A percentile compares a stretch with the other conserved stretches of the same genome.
These are phyloP conservation scores for Prosapia bicincta DNA, from an alignment of 2,888 invertebrate genomes.

Conservation along the genomic window DNA sequence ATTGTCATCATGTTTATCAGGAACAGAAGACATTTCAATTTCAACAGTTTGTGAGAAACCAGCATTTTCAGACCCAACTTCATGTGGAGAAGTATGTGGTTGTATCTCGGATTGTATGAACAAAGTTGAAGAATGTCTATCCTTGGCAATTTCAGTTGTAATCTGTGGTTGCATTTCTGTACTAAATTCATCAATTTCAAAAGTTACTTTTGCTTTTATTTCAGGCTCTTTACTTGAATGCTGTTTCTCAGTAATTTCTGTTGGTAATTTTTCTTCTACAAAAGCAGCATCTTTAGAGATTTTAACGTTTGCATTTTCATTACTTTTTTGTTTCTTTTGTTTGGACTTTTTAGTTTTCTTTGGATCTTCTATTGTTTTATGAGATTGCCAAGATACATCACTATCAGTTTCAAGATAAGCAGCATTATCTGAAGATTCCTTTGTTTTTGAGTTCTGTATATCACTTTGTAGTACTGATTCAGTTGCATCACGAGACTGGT, in stretches of 20 bases:
- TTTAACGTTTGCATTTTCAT: background rate
- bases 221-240: constrained; percentile 9
- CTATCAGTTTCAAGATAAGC: constrained; percentile 10
- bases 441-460: too few species aligned
- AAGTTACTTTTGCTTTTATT: constrained; percentile 21
- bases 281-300: background rate
- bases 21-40: constrained; percentile 16
- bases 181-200: constrained; percentile 23
- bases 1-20: background rate
- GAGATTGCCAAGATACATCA: constrained; percentile 17
- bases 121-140: constrained; percentile 20
- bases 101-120: constrained; percentile 26
- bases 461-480: background rate
- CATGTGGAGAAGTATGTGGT: background rate
- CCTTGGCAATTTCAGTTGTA: constrained; percentile 15
- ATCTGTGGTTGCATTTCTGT: constrained; percentile 15
- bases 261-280: background rate
- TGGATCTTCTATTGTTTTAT: constrained; percentile 3
- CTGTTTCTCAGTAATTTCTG: background rate
- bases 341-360: constrained; percentile 18
- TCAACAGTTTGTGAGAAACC: constrained; percentile 16
- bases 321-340: constrained; percentile 8
- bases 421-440: background rate
- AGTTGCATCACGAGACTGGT: background rate
- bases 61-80: background rate